These are phyloP conservation scores for Seriola quinqueradiata DNA, from an alignment of 2,113 vertebrate genomes.

Conservation along the genomic window DNA sequence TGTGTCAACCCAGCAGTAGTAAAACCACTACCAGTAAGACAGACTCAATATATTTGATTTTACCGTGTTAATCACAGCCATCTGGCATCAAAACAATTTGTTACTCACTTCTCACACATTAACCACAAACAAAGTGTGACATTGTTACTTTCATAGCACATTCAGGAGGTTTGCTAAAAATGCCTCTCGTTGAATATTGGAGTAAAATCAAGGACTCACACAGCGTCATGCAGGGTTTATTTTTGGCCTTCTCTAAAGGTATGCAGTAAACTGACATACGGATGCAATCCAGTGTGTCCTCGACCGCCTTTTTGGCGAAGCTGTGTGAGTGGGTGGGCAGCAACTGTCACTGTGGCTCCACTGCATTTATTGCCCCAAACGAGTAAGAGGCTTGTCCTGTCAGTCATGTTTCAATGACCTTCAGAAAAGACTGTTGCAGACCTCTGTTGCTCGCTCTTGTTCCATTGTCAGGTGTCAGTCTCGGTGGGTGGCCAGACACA, in stretches of 20 bases:
- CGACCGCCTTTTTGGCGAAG: constrained; percentile 49
- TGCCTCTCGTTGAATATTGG: not conserved
- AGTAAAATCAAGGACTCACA: constrained; percentile 6
- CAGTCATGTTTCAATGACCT: constrained; percentile 73
- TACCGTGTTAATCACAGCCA: constrained; percentile 47
- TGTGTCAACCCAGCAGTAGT: constrained; percentile 17
- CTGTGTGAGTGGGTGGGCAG: constrained; percentile 66
- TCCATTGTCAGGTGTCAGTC: constrained; percentile 71
- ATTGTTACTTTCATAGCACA: constrained; percentile 11
- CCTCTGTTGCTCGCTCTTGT: constrained; percentile 50
- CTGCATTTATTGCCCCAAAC: constrained; percentile 62
- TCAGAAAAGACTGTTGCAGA: constrained; percentile 52
- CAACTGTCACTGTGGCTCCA: constrained; percentile 59
- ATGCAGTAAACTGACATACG: constrained; percentile 54
- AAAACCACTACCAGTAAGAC: constrained; percentile 15
- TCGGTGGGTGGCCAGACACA: constrained; percentile 53
- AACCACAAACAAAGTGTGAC: constrained; percentile 29
- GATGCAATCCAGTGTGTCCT: constrained; percentile 65
- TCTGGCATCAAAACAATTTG: constrained; percentile 43
- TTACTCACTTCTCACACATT: constrained; percentile 34
- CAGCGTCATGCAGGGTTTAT: constrained; percentile 29
- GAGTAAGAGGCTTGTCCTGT: constrained; percentile 65
- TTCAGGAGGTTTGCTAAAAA: constrained; percentile 11
- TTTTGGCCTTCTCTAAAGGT: constrained; percentile 52
- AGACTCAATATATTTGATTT: constrained; percentile 37